Conservation (phyloP, 2,113 vertebrate species). For the Mustela nigripes region DNA sequence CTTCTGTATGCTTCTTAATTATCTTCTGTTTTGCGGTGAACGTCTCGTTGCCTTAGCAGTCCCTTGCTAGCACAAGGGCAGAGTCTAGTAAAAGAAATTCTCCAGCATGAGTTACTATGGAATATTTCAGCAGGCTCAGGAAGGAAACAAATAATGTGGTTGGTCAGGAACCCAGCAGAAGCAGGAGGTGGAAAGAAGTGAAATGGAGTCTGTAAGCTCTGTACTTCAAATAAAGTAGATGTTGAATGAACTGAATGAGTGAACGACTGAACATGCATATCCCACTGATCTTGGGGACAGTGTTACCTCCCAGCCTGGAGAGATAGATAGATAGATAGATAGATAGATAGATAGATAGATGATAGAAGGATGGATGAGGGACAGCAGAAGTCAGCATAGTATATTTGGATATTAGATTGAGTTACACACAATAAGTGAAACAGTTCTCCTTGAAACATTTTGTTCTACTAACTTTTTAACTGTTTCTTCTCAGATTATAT, state of each 20-base stretch:
- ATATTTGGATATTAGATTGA: background rate
- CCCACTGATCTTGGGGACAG: too few relatives aligned
- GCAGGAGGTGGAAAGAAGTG: background rate
- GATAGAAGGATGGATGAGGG: background rate
- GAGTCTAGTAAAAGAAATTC: background rate
- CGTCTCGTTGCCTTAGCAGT: background rate
- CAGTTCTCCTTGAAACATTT: background rate
- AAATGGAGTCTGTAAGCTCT: background rate
- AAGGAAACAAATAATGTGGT: background rate
- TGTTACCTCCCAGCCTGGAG: too few relatives aligned
- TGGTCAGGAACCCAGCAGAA: background rate
- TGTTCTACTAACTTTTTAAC: background rate
- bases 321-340: too few relatives aligned
- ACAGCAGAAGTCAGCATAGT: background rate
- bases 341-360: too few relatives aligned
- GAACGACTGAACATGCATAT: too few relatives aligned
- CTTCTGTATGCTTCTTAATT: background rate
- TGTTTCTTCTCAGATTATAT: background rate
- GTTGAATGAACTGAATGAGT: too few relatives aligned
- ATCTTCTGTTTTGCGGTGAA: background rate
- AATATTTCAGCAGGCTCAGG: background rate
- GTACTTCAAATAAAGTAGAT: too few relatives aligned
- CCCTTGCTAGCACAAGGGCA: background rate
- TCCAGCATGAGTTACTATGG: background rate
- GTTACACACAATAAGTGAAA: background rate